Evolutionary conservation across 1,140 invertebrate genomes (phyloP), one percentile per base, ranked within the genome.

Genomic region (Eueides isabella): DNA sequence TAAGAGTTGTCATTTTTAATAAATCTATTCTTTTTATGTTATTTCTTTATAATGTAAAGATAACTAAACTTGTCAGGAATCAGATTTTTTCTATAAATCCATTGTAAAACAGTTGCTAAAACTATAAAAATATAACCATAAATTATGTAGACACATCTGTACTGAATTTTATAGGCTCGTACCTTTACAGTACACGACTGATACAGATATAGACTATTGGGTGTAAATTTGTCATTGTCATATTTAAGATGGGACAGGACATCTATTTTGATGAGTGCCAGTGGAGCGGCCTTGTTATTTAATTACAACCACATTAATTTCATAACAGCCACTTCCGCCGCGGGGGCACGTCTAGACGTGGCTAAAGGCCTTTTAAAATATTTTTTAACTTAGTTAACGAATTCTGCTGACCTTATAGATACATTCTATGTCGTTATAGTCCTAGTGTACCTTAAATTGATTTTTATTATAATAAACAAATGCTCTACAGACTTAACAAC

Each of bases 301-400:
- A 85, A 89, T 90, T 90, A 89, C 84, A 85, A 79, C 80, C 83
- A 83, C 86, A 89, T 90, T 90, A 88, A 90, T 90, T 87, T 87
- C 79, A 85, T 90, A 87, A 90, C 85, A 85, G 80, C 85, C 74
- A 86, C 88, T 88, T 90, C 88, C 88, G 84, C 69, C 76, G 79
- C 81, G 83, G 82, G 83, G 85, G 63, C 83, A 79, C 77, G 80
- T 83, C 85, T 85, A 82, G 82, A 83, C 85, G 74, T 41, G 41
- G 38, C 66, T 61, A 69, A 69, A 48, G 38, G 26, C 33, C 41
- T 74, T 74, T 61, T 61, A 7, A 70, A 61, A 62, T 11, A 30
- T 23, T 70, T 70, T 70, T 70, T 35, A 70, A 38, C 7, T 41
- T 29, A 70, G 48, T 55, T 55, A 55, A 55, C 48, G 23, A 55